These are phyloP conservation scores for Myoxocephalus aenaeus DNA, from an alignment of 2,797 vertebrate genomes.

Conservation along the genomic window DNA sequence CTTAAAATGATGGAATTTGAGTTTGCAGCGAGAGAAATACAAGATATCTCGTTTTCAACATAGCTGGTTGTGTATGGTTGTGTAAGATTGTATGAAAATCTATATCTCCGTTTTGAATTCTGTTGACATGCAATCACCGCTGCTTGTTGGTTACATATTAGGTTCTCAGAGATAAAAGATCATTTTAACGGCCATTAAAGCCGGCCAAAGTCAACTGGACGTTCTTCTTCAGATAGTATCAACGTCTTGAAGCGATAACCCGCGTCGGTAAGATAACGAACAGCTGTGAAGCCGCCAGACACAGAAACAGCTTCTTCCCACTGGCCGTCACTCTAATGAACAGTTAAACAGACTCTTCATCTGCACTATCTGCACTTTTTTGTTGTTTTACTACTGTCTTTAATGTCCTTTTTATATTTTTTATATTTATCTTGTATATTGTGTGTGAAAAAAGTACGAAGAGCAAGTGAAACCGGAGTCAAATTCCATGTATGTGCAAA, in stretches of 20 bases:
- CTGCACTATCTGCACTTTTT: too few species aligned
- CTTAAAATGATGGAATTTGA: neutral
- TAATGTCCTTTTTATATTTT: too few species aligned
- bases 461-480: too few species aligned
- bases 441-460: too few species aligned
- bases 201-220: constrained; percentile 66
- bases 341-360: too few species aligned
- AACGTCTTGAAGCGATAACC: constrained; percentile 37
- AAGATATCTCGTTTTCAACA: constrained; percentile 7
- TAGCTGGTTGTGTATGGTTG: too few species aligned
- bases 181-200: constrained; percentile 30
- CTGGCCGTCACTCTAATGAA: too few species aligned
- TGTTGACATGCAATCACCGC: constrained; percentile 34
- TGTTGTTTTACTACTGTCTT: too few species aligned
- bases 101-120: constrained; percentile 19
- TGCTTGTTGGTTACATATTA: constrained; percentile 32
- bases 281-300: constrained; percentile 52
- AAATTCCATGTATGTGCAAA: too few species aligned
- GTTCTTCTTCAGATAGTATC: constrained; percentile 37
- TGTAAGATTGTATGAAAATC: constrained; percentile 34
- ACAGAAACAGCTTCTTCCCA: too few species aligned
- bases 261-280: constrained; percentile 38
- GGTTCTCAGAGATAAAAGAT: constrained; percentile 49
- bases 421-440: too few species aligned
- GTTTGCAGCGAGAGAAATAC: neutral